Evolutionary conservation across 2,888 invertebrate species (phyloP), one percentile per base, ranked within the genome.

Genomic region (Hirtodrosophila duncani): DNA sequence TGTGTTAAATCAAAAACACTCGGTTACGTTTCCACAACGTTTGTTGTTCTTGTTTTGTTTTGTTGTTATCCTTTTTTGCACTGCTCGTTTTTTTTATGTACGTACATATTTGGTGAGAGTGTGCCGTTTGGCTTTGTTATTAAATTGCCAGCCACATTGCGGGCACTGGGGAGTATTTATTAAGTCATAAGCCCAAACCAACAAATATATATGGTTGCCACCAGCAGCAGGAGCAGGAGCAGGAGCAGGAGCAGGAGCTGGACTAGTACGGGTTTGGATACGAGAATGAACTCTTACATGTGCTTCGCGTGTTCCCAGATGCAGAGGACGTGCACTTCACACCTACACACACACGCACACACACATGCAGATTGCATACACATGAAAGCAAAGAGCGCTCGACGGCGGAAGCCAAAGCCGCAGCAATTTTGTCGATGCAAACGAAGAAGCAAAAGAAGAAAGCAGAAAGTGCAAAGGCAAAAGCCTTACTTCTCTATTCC

Each of bases 81-180:
- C 7, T 21, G 9, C 13, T 38, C 20, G 27, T 27, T 24, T 46
- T 62, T 37, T 38, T 52, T 31, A 31, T 27, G 33, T 46, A 51
- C 18, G 10, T 52, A 29, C 43, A 52, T n/a, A n/a, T n/a, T n/a
- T n/a, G n/a, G n/a, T n/a, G n/a, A n/a, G n/a, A n/a, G n/a, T n/a
- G 42, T 64, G 62, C 67, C 77, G 67, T 67, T 67, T 75, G 65
- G 67, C 65, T 56, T 67, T 65, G 65, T 75, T 79, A 72, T 79
- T 72, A 72, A 71, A 72, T 79, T 72, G 77, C 72, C 68, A 72
- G 77, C 68, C 80, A 64, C 77, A 67, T 61, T 52, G 75, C 71
- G 59, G 69, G 44, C 78, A 39, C 62, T 65, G 65, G 62, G 42
- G 72, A 67, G 80, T 80, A 75, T 72, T 72, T 72, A 72, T 72